Base-by-base conservation (phyloP, 2,797 vertebrate genomes). In the Chrysocyon brachyurus region DNA sequence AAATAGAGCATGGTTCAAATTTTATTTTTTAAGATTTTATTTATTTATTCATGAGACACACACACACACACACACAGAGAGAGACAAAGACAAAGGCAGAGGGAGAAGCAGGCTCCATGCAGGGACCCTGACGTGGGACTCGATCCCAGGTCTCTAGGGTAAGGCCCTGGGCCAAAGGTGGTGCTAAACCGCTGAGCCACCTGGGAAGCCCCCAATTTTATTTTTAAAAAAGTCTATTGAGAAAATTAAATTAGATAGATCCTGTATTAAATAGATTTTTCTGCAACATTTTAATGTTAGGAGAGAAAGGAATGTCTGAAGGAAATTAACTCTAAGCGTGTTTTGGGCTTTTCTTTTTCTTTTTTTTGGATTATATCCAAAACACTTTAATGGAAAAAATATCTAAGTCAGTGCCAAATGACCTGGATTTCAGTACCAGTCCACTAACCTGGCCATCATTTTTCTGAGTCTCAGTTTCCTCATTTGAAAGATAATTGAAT, bases 351-450 rank as follows among this genome's bases (percentile, higher is more conserved):
- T 61, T 9, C 10, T 19, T 33, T 19, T 22, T 24, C 21, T 22
- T 36, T 70, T 70, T 36, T 3, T 28, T 40, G 40, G 40, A 40
- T 40, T 40, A 40, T 40, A 28, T 66, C 16, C 22, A 61, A 63
- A 78, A 61, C 9, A 12, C 73, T 94, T 90, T 84, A 77, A 85
- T 19, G 9, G 40, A 70, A 77, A 78, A 46, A 33, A 52, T 87
- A 56, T 87, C 64, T 49, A 52, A 24, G n/a, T 90, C 10, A 40
- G 6, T 40, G 57, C 15, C 28, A 56, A 36, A 33, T 82, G 49
- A 95, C 57, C 31, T 87, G 17, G n/a, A 95, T 81, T 91, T 85
- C 78, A 49, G 9, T 95, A 82, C 28, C 49, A 91, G 66, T 28
- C 49, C 66, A 93, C 15, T 87, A 77, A 46, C 1, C 17, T 78